These are phyloP conservation scores for Parascotia fuliginaria DNA, from an alignment of 2,888 invertebrate genomes.

Conservation along the genomic window DNA sequence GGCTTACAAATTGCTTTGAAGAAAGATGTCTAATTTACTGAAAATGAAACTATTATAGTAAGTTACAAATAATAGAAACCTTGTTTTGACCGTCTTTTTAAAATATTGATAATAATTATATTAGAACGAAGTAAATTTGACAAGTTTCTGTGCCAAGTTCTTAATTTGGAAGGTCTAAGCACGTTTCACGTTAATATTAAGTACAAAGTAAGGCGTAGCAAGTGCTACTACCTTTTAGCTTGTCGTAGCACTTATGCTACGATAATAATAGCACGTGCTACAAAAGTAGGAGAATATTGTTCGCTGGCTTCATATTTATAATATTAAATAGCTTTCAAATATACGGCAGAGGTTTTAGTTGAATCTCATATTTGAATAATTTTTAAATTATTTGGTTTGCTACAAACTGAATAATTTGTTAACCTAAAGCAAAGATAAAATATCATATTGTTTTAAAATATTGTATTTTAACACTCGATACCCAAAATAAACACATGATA, in stretches of 20 bases:
- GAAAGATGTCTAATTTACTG: constrained; percentile 31
- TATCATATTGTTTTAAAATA: no score
- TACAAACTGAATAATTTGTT: no score
- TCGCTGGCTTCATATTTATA: no score
- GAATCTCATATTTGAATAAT: no score
- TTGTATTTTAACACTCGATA: no score
- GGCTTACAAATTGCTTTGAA: constrained; percentile 47
- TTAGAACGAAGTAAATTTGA: background rate
- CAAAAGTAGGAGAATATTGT: background rate
- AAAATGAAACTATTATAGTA: background rate
- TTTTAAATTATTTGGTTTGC: no score
- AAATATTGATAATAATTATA: no score
- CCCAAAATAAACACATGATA: background rate
- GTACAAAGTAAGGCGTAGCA: background rate
- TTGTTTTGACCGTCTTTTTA: no score
- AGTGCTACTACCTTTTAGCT: background rate
- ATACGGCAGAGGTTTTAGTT: no score
- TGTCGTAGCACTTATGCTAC: background rate
- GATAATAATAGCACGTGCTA: background rate
- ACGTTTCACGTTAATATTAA: background rate
- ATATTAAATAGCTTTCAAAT: no score
- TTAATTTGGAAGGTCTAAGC: background rate
- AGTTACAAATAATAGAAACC: no score
- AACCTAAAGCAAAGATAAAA: no score
- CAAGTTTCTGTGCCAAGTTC: background rate